phyloP scores from a whole-genome alignment of 1,140 invertebrate genomes.

The Orussus abietinus region DNA sequence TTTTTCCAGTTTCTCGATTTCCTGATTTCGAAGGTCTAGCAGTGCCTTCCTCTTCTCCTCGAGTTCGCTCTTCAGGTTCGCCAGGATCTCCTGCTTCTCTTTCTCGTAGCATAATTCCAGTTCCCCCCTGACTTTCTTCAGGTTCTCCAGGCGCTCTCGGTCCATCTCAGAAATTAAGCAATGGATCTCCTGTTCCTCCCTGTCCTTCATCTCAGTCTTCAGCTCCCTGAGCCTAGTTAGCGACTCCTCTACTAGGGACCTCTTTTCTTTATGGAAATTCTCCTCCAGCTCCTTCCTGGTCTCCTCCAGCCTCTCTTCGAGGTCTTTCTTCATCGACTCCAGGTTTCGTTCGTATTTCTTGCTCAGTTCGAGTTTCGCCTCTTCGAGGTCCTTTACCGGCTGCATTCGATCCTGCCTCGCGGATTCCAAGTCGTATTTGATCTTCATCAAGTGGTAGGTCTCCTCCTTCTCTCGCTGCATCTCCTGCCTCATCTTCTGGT shows the following conservation, averaged over 20 bases:
- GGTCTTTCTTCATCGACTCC: conserved; percentile 28
- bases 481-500: conserved; percentile 26
- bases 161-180: conserved; percentile 48
- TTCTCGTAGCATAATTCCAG: conserved; percentile 46
- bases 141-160: conserved; percentile 30
- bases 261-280: conserved; percentile 51
- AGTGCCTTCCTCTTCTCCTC: conserved; percentile 41
- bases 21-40: conserved; percentile 39
- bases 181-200: conserved; percentile 44
- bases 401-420: conserved; percentile 11
- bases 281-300: conserved; percentile 46
- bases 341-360: conserved; percentile 31
- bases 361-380: conserved; percentile 20
- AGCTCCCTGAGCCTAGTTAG: conserved; percentile 46
- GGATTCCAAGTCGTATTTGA: conserved; percentile 18
- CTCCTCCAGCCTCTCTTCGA: conserved; percentile 36
- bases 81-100: conserved; percentile 47
- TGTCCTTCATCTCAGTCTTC: conserved; percentile 40
- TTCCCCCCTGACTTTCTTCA: conserved; percentile 40
- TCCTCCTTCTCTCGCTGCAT: conserved; percentile 37
- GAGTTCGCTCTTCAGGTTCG: conserved; percentile 41
- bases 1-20: conserved; percentile 40
- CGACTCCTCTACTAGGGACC: conserved; percentile 49
- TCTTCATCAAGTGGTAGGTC: conserved; percentile 25
- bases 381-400: conserved; percentile 19